Conservation (phyloP, 2,113 vertebrate genomes). For the Myiagra hebetior region DNA sequence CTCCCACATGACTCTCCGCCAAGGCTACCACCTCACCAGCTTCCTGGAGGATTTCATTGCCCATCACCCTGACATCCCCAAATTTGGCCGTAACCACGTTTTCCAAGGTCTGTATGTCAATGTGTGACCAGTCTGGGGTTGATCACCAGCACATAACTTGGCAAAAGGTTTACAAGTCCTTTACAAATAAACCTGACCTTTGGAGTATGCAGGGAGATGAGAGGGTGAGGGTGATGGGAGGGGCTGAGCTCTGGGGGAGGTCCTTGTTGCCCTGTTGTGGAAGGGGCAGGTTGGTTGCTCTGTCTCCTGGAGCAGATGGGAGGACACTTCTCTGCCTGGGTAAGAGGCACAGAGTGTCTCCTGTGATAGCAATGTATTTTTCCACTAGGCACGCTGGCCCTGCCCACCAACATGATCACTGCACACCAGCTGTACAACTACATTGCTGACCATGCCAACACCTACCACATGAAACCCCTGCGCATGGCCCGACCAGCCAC, state of each 20-base stretch:
- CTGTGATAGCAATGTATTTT: not conserved
- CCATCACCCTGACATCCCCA: conserved; percentile 92
- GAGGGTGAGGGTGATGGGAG: not conserved
- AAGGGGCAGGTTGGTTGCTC: not conserved
- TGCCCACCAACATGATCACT: conserved; percentile 92
- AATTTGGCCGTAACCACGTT: conserved; percentile 95
- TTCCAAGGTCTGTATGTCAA: conserved; percentile 82
- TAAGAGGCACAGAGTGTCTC: not conserved
- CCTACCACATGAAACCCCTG: conserved; percentile 94
- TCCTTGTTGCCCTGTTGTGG: not conserved
- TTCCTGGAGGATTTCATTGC: conserved; percentile 95
- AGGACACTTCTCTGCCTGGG: not conserved
- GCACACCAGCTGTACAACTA: conserved; percentile 98
- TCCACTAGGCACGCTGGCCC: conserved; percentile 81
- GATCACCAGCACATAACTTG: not conserved
- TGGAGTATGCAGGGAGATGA: not conserved
- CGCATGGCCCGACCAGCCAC: conserved; percentile 85
- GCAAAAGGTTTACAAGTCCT: not conserved
- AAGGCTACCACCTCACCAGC: conserved; percentile 93
- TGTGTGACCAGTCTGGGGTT: not conserved
- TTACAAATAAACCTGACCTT: not conserved
- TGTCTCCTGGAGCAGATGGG: not conserved
- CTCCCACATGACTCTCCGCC: conserved; percentile 88
- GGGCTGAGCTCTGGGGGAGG: not conserved
- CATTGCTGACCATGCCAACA: conserved; percentile 92